Percentiles rank a stretch among this genome's conserved stretches.
Evolutionary conservation across 2,797 vertebrate genomes (phyloP).

Genomic region (Tinamus major): DNA sequence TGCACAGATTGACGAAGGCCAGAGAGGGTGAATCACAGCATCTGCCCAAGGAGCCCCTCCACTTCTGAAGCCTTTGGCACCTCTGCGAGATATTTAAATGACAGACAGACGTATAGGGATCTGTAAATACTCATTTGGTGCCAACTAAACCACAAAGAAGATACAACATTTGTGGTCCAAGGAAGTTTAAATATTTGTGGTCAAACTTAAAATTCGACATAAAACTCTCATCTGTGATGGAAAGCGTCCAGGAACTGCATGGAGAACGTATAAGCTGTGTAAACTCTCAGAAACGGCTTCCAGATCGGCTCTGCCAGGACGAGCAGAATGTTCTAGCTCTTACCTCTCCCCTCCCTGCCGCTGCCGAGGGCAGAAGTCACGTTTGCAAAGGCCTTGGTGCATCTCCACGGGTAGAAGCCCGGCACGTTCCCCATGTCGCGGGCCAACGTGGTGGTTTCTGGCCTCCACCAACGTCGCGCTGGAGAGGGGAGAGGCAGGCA

Average conservation of each 20-base stretch:
- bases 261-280: conserved; percentile 67
- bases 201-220: conserved; percentile 81
- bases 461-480: neutral
- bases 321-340: conserved; percentile 45
- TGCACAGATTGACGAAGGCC: neutral
- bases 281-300: conserved; percentile 63
- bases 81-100: conserved; percentile 78
- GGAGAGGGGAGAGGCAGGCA: neutral
- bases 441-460: neutral
- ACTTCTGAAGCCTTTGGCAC: conserved; percentile 71
- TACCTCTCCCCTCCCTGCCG: neutral
- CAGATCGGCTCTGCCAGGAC: neutral
- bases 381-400: neutral
- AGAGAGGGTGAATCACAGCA: neutral
- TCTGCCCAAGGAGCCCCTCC: conserved; percentile 31
- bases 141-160: conserved; percentile 80
- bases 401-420: neutral
- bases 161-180: conserved; percentile 80
- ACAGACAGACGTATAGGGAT: conserved; percentile 79
- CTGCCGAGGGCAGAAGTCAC: neutral
- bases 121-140: conserved; percentile 73
- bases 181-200: conserved; percentile 84
- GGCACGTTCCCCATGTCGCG: no score
- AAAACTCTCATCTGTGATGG: conserved; percentile 79
- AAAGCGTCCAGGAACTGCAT: conserved; percentile 75